Evolutionary conservation across 2,888 invertebrate genomes (phyloP).

Genomic region (Macaria liturata): DNA sequence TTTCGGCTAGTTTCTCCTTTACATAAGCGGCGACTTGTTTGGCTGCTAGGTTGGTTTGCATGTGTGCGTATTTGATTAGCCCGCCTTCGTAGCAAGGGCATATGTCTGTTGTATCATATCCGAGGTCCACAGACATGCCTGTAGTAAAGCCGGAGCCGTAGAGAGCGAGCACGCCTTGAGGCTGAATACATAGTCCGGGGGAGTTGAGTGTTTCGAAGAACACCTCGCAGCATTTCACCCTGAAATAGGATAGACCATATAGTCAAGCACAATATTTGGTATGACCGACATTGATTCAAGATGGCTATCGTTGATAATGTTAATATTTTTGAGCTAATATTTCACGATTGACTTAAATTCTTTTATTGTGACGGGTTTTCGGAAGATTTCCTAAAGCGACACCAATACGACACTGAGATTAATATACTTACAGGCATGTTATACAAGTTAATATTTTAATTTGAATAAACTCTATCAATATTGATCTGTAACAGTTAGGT

Average conservation of each 20-base stretch:
- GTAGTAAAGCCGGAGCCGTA: slow-evolving; percentile 66
- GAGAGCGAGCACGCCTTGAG: slow-evolving; percentile 57
- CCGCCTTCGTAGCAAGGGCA: slow-evolving; percentile 67
- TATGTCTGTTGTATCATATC: slow-evolving; percentile 55
- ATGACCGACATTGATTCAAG: no score
- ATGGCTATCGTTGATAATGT: no score
- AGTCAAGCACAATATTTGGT: no score
- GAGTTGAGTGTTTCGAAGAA: slow-evolving; percentile 67
- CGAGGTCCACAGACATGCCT: slow-evolving; percentile 65
- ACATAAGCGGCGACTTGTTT: slow-evolving; percentile 47
- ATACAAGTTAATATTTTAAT: no score
- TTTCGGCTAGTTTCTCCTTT: slow-evolving; percentile 39
- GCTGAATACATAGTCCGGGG: slow-evolving; percentile 62
- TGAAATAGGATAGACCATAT: slow-evolving; percentile 31
- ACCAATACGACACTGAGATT: no score
- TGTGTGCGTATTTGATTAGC: slow-evolving; percentile 55
- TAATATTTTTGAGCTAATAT: no score
- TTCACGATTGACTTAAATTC: no score
- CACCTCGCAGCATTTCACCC: slow-evolving; percentile 64
- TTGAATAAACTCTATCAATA: no score
- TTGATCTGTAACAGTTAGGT: no score
- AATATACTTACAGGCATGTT: no score
- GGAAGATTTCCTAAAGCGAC: no score
- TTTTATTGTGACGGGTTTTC: no score
- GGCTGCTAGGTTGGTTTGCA: slow-evolving; percentile 54